phyloP scores from a whole-genome alignment of 2,888 invertebrate genomes.

The Halictus ligatus region DNA sequence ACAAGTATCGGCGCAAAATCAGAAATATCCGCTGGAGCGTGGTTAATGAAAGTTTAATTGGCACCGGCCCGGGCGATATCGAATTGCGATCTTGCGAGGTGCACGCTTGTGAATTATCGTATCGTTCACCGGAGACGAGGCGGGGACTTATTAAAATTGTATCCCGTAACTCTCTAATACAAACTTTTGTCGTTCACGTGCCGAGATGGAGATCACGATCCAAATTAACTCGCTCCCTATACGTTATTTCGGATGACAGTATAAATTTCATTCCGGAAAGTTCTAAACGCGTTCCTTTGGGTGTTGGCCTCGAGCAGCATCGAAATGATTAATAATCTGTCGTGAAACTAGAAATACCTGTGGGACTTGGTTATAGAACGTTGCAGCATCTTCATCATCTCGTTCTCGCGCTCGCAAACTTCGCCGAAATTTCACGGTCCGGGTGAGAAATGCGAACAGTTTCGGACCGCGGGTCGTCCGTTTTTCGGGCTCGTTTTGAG shows the following conservation, averaged over 20 bases:
- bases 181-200: conserved; percentile 24
- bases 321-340: conserved; percentile 71
- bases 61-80: not conserved
- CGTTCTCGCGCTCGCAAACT: conserved; percentile 40
- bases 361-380: conserved; percentile 62
- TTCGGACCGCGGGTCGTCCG: not conserved
- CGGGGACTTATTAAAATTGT: not conserved
- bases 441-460: conserved; percentile 34
- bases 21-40: not conserved
- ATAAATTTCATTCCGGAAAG: conserved; percentile 62
- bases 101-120: not conserved
- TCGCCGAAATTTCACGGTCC: conserved; percentile 40
- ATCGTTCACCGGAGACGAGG: not conserved
- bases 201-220: conserved; percentile 44
- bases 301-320: conserved; percentile 45
- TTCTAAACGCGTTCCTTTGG: conserved; percentile 55
- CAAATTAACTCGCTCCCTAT: conserved; percentile 57
- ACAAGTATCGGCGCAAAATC: not conserved
- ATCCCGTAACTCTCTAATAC: not conserved
- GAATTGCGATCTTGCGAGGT: not conserved
- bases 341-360: conserved; percentile 63
- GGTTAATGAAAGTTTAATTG: conserved; percentile 23
- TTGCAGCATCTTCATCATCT: conserved; percentile 67
- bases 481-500: conserved; percentile 54
- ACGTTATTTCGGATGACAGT: conserved; percentile 59